Base-by-base conservation (phyloP, 2,113 vertebrate genomes). In the Camelus bactrianus region DNA sequence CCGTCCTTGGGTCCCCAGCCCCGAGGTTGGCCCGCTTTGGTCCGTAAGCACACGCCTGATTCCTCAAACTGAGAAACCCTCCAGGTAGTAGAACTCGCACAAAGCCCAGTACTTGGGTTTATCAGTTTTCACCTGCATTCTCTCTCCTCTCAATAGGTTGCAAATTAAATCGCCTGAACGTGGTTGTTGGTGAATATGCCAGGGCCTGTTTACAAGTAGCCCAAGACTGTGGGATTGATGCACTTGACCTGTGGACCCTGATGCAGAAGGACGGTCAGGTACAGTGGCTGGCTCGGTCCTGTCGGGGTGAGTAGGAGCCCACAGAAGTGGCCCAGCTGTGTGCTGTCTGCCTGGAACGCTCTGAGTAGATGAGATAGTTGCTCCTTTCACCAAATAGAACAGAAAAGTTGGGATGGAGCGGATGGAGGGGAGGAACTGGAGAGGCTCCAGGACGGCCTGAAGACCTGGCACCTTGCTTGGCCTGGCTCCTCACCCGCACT, bases 221-320 rank as follows among this genome's bases (percentile, higher is more conserved):
- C 1, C 60, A 35, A 35, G 99, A 99, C 73, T 99, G 99, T 4
- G 99, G 99, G 2, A 98, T 98, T 0, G 99, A 99, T 0, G 98
- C 99, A 22, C 97, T 99, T 0, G 99, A 99, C 98, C 99, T 99
- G 69, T 99, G 99, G 99, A 99, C 99, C 0, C 98, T 99, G 42
- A 99, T 99, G 99, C 99, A 99, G 92, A 98, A 99, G 96, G 98
- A 99, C 3, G 98, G 95, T 73, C 97, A 99, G 99, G 99, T 99
- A 97, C 2, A 76, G 9, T 42, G 64, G 28, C n/a, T 17, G 22
- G 38, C 84, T 70, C 0, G 1, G 46, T 8, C 32, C 73, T 28
- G 0, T 7, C 0, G 0, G 46, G 56, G n/a, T n/a, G n/a, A 11
- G 67, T 16, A 24, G 72, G 48, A 8, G 3, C 58, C 30, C 62